These are phyloP conservation scores for Tubulanus polymorphus DNA, from an alignment of 2,888 invertebrate genomes.

Conservation along the genomic window DNA sequence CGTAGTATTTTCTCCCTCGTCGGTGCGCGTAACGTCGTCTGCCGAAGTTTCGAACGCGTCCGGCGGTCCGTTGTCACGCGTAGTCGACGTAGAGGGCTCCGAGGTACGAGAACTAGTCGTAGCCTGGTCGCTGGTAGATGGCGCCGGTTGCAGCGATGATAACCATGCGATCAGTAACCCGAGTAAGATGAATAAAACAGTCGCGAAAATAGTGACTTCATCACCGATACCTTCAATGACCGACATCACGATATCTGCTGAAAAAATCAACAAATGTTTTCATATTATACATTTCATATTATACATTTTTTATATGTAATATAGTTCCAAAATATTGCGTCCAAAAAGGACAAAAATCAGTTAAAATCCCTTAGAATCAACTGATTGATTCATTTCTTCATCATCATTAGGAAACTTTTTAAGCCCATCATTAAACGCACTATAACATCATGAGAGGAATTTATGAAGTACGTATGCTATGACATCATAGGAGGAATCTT, in stretches of 20 bases:
- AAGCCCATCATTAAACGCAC: too few species aligned
- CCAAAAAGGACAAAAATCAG: too few species aligned
- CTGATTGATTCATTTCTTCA: too few species aligned
- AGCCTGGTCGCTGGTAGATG: background rate
- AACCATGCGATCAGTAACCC: conserved; percentile 67
- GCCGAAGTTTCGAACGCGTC: background rate
- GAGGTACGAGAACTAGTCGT: background rate
- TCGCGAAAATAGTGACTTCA: conserved; percentile 73
- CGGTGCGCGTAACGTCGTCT: background rate
- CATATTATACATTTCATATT: too few species aligned
- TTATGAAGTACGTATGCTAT: too few species aligned
- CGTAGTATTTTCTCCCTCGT: background rate
- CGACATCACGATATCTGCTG: conserved; percentile 45
- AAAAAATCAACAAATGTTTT: too few species aligned
- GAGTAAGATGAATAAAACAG: conserved; percentile 59
- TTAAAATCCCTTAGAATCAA: too few species aligned
- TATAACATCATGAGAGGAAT: too few species aligned
- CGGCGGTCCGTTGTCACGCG: background rate
- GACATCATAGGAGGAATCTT: too few species aligned
- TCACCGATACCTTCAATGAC: conserved; percentile 79
- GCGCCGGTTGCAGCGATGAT: conserved; percentile 56
- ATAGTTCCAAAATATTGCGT: too few species aligned
- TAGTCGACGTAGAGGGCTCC: background rate
- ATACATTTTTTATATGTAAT: too few species aligned
- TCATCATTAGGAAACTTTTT: too few species aligned